Base-by-base conservation (phyloP, 2,888 invertebrate genomes). In the Enoplolaimus lenunculus region DNA sequence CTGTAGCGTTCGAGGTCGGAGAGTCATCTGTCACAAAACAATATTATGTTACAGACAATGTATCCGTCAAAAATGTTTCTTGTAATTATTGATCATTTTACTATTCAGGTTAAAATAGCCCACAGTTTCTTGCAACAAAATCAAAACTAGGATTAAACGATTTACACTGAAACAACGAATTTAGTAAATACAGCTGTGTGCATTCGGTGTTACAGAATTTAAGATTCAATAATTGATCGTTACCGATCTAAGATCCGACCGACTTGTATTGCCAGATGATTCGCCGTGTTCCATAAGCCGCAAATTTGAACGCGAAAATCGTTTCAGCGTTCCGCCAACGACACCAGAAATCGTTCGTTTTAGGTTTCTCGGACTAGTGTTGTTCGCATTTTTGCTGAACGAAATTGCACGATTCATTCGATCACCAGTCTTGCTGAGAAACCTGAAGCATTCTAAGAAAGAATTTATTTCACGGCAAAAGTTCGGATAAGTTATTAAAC, bases 311-410 rank as follows among this genome's bases (percentile, higher is more conserved):
- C 59, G 35, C n/a, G 57, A 57, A n/a, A 68, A 26, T 7, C 68
- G 68, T n/a, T n/a, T 35, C 60, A 68, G 59, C 13, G 57, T 68
- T 3, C 59, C 59, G 35, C 57, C 45, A 29, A 68, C 30, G n/a
- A n/a, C 68, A 35, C 45, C n/a, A n/a, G 67, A 66, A 7, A 66
- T 66, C n/a, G 67, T 66, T 21, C 67, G 67, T 66, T 66, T 66
- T 21, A 66, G 31, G 31, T 45, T 45, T 21, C 45, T 7, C 21
- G 45, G 45, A 45, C 45, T 45, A 45, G 7, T 45, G n/a, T n/a
- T n/a, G n/a, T n/a, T n/a, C n/a, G n/a, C n/a, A n/a, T n/a, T n/a
- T n/a, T n/a, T n/a, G 7, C 7, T 45, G 45, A 45, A 45, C 21
- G 45, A 45, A 13, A 45, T 45, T 21, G 45, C 45, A 45, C 45